Base-by-base conservation (phyloP, 2,797 vertebrate genomes). In the Moxostoma hubbsi region DNA sequence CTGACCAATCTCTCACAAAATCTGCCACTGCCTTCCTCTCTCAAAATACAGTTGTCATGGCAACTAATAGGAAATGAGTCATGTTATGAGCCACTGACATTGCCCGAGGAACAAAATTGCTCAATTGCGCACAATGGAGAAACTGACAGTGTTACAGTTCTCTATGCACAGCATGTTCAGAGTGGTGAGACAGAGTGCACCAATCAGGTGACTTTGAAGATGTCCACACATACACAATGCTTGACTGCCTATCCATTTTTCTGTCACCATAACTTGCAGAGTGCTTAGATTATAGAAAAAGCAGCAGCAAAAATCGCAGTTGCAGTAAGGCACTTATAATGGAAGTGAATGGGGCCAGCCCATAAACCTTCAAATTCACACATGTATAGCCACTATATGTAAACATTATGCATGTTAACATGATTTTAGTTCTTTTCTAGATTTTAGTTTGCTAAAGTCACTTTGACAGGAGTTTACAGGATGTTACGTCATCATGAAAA, bases 21-120 rank as follows among this genome's bases (percentile, higher is more conserved):
- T 86, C 89, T 90, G 89, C 77, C 79, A 7, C 68, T 88, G 86
- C 89, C 88, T 90, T 89, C 81, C 50, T 77, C 64, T 64, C 77
- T 73, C 49, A 1, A 77, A 81, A 78, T 50, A 73, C 57, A 0
- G 86, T 90, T 87, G 1, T 90, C 87, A 90, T 85, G 87, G 88
- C 18, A 85, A 65, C 70, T 0, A 77, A 82, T 84, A 85, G 92
- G 90, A 93, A 92, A 91, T 90, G 89, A 90, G 84, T 74, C 83
- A 82, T 68, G n/a, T 50, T 51, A 15, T 53, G 6, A 71, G 65
- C 59, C 73, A 18, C 57, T 76, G 24, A 66, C 77, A 69, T 82
- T 86, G 81, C 78, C 46, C 7, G 55, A 75, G 83, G 78, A 77
- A 85, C 18, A 24, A 73, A 67, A 75, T 89, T 87, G 73, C 88